Percentiles rank a stretch among this genome's conserved stretches.
Evolutionary conservation across 2,888 invertebrate genomes (phyloP).

Genomic region (Itoplectis maculator): DNA sequence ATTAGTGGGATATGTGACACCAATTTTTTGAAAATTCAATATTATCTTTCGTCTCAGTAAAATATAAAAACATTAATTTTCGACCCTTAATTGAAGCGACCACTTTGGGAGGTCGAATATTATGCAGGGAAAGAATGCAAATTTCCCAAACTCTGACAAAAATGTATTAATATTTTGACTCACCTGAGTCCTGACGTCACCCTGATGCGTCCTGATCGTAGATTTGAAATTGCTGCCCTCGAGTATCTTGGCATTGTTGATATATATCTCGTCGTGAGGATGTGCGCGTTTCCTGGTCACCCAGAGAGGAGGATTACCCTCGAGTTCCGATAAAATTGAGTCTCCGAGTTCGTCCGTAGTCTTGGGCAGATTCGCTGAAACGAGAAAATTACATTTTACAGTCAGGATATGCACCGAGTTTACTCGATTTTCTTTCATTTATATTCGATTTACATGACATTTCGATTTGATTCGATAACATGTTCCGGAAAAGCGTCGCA

Average conservation of each 20-base stretch:
- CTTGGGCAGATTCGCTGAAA: constrained; percentile 91
- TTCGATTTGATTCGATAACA: too few species aligned
- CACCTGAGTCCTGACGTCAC: constrained; percentile 87
- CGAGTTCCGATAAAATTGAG: constrained; percentile 91
- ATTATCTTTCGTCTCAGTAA: too few species aligned
- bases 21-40: too few species aligned
- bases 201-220: constrained; percentile 85
- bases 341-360: constrained; percentile 89
- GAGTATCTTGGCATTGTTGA: constrained; percentile 94
- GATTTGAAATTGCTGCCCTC: constrained; percentile 89
- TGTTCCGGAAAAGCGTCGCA: too few species aligned
- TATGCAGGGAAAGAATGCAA: too few species aligned
- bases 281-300: constrained; percentile 89
- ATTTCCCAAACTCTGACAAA: too few species aligned
- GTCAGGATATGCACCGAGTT: neutral
- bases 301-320: constrained; percentile 94
- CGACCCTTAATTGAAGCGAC: too few species aligned
- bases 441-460: neutral
- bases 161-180: constrained; percentile 68
- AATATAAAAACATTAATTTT: too few species aligned
- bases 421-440: neutral
- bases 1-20: too few species aligned
- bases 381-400: constrained; percentile 28
- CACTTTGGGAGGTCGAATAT: too few species aligned
- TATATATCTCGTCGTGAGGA: constrained; percentile 90